Conservation (phyloP, 1,140 invertebrate genomes). For the Leptopilina boulardi region DNA sequence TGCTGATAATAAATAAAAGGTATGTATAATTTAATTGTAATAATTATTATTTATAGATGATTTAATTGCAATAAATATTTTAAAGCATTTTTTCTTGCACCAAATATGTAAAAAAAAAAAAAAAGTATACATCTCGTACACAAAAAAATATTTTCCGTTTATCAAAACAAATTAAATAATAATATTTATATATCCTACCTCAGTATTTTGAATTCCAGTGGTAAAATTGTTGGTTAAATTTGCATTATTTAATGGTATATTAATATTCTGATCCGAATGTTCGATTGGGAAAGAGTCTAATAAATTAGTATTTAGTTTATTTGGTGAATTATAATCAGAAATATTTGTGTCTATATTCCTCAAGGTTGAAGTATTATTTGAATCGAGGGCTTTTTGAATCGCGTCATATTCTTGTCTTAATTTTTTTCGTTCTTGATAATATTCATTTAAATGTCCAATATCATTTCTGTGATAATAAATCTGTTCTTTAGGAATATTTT, state of each 20-base stretch:
- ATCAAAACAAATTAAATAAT: background rate
- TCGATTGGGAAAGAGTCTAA: background rate
- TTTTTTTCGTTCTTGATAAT: conserved; percentile 15
- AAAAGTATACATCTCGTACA: background rate
- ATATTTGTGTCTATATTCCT: background rate
- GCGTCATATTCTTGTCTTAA: conserved; percentile 1
- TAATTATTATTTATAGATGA: too few species aligned
- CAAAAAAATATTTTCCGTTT: background rate
- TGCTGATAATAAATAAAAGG: too few species aligned
- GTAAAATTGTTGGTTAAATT: background rate
- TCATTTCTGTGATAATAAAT: conserved; percentile 13
- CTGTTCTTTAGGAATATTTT: background rate
- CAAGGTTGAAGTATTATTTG: background rate
- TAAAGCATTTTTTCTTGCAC: too few species aligned
- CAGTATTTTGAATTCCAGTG: background rate
- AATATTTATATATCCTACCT: background rate
- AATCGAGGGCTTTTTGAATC: background rate
- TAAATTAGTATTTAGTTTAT: background rate
- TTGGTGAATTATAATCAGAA: background rate
- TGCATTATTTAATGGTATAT: background rate
- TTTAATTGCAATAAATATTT: too few species aligned
- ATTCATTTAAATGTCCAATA: background rate
- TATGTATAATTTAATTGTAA: too few species aligned
- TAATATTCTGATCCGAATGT: background rate
- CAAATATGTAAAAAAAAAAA: too few species aligned